Evolutionary conservation across 2,797 vertebrate species (phyloP).

Genomic region (Anguilla megastoma): DNA sequence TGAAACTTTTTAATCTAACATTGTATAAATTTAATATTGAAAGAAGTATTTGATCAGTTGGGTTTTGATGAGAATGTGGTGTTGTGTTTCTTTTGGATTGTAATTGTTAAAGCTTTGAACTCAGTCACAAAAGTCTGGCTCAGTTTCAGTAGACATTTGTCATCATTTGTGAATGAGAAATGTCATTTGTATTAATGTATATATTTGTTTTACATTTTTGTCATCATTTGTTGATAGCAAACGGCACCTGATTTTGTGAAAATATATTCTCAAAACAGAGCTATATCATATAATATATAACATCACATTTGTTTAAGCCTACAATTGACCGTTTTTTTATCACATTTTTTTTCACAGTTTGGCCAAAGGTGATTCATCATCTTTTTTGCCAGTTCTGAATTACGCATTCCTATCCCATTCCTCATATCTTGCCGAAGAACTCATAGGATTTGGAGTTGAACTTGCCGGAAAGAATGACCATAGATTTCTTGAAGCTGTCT

Average conservation of each 20-base stretch:
- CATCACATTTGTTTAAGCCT: background rate
- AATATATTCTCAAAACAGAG: background rate
- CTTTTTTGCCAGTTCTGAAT: slow-evolving; percentile 85
- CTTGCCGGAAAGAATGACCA: slow-evolving; percentile 87
- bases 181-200: too few relatives aligned
- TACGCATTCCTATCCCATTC: slow-evolving; percentile 89
- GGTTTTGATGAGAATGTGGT: background rate
- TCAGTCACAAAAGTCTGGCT: background rate
- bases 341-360: slow-evolving; percentile 67
- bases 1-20: background rate
- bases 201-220: background rate
- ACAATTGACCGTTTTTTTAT: background rate
- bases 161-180: background rate
- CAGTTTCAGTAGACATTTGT: background rate
- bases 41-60: background rate
- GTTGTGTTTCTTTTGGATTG: background rate
- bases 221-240: background rate
- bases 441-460: slow-evolving; percentile 79
- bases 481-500: slow-evolving; percentile 86
- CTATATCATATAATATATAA: background rate
- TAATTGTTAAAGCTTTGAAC: background rate
- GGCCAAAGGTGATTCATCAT: slow-evolving; percentile 84
- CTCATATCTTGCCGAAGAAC: slow-evolving; percentile 78
- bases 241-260: background rate
- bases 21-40: background rate